Conservation (phyloP, 2,888 invertebrate genomes). For the Arrhopalites spinosus region DNA sequence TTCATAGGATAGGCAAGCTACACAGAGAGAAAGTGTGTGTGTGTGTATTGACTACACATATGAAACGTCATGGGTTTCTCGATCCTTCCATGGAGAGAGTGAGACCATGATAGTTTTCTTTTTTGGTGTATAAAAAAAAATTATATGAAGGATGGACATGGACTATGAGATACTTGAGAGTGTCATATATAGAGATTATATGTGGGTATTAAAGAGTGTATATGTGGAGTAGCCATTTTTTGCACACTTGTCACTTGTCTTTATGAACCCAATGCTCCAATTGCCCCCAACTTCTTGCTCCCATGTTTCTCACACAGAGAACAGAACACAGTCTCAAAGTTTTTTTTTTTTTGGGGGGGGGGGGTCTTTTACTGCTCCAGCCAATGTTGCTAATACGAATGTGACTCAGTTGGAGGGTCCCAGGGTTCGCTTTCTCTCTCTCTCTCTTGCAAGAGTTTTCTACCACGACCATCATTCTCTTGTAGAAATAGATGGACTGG, state of each 20-base stretch:
- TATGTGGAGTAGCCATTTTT: conserved; percentile 18
- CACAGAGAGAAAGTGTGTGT: no score
- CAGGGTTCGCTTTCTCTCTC: neutral
- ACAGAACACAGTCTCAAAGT: neutral
- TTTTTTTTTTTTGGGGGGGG: no score
- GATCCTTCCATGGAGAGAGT: no score
- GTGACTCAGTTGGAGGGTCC: neutral
- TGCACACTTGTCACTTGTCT: conserved; percentile 36
- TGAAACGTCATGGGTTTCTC: no score
- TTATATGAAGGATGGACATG: no score
- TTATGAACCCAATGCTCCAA: conserved; percentile 21
- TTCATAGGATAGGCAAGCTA: no score
- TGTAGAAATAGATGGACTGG: neutral
- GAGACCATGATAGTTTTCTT: no score
- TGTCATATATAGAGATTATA: no score
- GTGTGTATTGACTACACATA: no score
- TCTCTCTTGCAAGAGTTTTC: neutral
- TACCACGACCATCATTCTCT: neutral
- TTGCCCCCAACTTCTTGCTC: neutral
- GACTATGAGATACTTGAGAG: no score
- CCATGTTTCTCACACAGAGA: no score
- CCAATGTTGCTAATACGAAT: conserved; percentile 15
- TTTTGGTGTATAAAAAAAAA: no score
- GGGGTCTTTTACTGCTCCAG: conserved; percentile 7
- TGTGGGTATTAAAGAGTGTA: neutral